Evolutionary conservation across 92 coral and sea anemone genomes (phyloP), one percentile per base, ranked within the genome.

Genomic region (Diadumene lineata): DNA sequence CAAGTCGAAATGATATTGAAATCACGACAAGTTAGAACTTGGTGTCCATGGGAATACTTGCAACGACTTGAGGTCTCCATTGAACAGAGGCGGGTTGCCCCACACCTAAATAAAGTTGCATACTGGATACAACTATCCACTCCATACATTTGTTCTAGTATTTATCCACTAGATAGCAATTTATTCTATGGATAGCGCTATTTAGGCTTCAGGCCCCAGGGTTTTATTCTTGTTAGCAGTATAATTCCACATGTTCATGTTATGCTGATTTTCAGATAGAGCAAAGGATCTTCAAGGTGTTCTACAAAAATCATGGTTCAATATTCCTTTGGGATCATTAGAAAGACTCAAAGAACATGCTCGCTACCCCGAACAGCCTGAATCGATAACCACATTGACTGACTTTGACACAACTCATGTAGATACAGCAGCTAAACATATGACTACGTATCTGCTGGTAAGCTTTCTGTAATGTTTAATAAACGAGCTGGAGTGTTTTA

Each of bases 361-460:
- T 2, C 74, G 74, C 21, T 69, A 44, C 22, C 74, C 74, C 22
- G 7, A 58, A 2, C 57, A 69, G 30, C 74, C 74, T 21, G 29
- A 48, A 11, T 9, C 38, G 21, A 24, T 69, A 25, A 1, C 18
- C 13, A 30, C 34, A 44, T 7, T 48, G 0, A 48, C 26, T 43
- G 74, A 69, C 60, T 69, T 69, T 48, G 57, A 69, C n/a, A 34
- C 74, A 11, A 32, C 74, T n/a, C 31, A 31, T 0, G 1, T 24
- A 34, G 56, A 18, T 11, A 0, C 1, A 21, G 46, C 23, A 11
- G 74, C 38, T 9, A 51, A n/a, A 16, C 61, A 56, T 0, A 22
- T 69, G 53, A 69, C 58, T 17, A n/a, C 74, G 0, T 69, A 69
- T 48, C 31, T 69, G 10, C 74, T 44, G 61, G 74, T 69, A 48